Evolutionary conservation across 1,140 invertebrate species (phyloP).

Genomic region (Drosophila persimilis): DNA sequence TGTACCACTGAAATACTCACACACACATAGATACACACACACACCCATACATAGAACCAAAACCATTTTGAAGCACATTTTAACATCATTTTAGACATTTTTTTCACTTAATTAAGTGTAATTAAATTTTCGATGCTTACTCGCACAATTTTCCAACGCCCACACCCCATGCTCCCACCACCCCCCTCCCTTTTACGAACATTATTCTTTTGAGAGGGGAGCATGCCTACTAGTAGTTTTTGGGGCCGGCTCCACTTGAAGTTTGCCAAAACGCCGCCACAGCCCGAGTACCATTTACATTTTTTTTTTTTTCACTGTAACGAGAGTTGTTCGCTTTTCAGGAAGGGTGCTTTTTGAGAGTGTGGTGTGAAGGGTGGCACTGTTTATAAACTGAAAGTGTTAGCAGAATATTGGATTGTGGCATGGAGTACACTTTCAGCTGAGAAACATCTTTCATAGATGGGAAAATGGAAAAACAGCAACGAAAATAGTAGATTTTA

Average conservation of each 20-base stretch:
- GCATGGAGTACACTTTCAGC: no score
- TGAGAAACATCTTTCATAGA: no score
- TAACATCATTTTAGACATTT: slow-evolving; percentile 80
- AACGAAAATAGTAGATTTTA: no score
- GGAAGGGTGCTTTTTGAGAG: slow-evolving; percentile 8
- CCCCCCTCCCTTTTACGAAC: neutral
- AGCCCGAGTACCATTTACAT: slow-evolving; percentile 56
- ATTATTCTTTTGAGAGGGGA: slow-evolving; percentile 12
- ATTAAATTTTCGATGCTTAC: slow-evolving; percentile 76
- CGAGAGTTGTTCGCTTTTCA: slow-evolving; percentile 45
- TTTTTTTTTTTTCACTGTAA: slow-evolving; percentile 18
- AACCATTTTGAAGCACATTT: slow-evolving; percentile 78
- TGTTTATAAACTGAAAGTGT: neutral
- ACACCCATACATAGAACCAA: slow-evolving; percentile 43
- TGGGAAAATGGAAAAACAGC: no score
- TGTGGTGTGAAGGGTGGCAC: slow-evolving; percentile 8
- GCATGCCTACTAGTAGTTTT: slow-evolving; percentile 54
- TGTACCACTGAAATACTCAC: slow-evolving; percentile 7
- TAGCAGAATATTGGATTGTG: no score
- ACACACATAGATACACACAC: slow-evolving; percentile 15
- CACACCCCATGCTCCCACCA: neutral
- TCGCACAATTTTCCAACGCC: slow-evolving; percentile 49
- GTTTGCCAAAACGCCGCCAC: slow-evolving; percentile 46
- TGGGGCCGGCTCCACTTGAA: slow-evolving; percentile 66
- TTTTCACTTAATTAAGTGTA: slow-evolving; percentile 80